These are phyloP conservation scores for Bombyx mandarina DNA, from an alignment of 1,140 invertebrate genomes.

Conservation along the genomic window DNA sequence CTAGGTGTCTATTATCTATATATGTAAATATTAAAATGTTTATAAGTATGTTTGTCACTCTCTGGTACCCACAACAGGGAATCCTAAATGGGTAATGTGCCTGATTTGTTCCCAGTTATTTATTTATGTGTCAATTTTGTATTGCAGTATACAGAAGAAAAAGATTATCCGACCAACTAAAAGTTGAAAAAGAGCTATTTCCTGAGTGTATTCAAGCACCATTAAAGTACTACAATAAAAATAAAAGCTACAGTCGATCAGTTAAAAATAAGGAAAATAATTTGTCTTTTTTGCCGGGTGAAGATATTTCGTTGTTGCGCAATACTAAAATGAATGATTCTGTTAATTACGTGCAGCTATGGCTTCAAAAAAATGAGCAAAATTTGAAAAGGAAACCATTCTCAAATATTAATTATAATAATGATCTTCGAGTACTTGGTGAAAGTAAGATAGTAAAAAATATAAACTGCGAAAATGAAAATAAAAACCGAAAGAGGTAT, in stretches of 20 bases:
- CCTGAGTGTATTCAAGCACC: slow-evolving; percentile 58
- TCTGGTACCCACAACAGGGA: too few species aligned
- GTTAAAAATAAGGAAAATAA: slow-evolving; percentile 35
- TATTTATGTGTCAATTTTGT: background rate
- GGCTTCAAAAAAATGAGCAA: slow-evolving; percentile 37
- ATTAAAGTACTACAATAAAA: slow-evolving; percentile 48
- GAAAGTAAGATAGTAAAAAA: slow-evolving; percentile 4
- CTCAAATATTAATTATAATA: slow-evolving; percentile 35
- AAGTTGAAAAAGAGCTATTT: slow-evolving; percentile 52
- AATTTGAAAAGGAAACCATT: slow-evolving; percentile 34
- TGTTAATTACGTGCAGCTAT: slow-evolving; percentile 40
- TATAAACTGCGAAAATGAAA: background rate
- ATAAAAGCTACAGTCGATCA: slow-evolving; percentile 27
- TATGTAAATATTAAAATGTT: too few species aligned
- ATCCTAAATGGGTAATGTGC: too few species aligned
- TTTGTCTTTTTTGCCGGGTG: slow-evolving; percentile 23
- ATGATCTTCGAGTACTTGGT: background rate
- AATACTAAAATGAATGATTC: slow-evolving; percentile 39
- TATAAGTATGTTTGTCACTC: too few species aligned
- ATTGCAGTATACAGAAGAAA: slow-evolving; percentile 42
- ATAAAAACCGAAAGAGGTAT: too few species aligned
- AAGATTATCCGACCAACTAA: slow-evolving; percentile 46
- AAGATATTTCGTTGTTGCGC: slow-evolving; percentile 21
- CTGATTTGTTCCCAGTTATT: background rate
- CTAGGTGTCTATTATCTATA: too few species aligned